A percentile compares a stretch with the other conserved stretches of the same genome.
phyloP scores from a whole-genome alignment of 2,888 invertebrate species.

The Leptogaster cylindrica region DNA sequence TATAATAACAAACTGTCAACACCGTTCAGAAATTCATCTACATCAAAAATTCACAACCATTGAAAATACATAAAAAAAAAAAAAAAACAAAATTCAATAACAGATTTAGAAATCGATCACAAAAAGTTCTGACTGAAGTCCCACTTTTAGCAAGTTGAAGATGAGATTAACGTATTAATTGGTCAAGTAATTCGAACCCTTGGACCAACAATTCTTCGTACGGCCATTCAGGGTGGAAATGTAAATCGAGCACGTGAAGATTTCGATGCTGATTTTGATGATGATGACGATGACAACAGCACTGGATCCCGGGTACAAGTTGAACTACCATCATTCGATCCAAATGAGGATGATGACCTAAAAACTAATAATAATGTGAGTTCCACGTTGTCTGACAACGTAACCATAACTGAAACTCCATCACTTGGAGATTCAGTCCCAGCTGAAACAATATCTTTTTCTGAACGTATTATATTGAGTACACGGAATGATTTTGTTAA shows the following conservation, averaged over 20 bases:
- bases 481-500: constrained; percentile 17
- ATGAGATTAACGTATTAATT: constrained; percentile 59
- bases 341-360: constrained; percentile 69
- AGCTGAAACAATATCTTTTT: constrained; percentile 28
- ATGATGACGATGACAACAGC: constrained; percentile 62
- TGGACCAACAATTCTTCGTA: constrained; percentile 69
- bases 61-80: neutral
- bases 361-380: constrained; percentile 51
- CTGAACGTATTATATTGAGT: constrained; percentile 11
- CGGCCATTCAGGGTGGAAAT: constrained; percentile 59
- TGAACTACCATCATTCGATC: constrained; percentile 71
- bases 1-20: neutral
- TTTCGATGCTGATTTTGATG: constrained; percentile 65
- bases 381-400: constrained; percentile 43
- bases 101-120: no score
- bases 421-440: constrained; percentile 24
- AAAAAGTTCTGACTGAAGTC: constrained; percentile 21
- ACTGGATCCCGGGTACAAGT: constrained; percentile 67
- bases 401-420: constrained; percentile 42
- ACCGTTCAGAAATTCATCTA: no score
- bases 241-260: constrained; percentile 56
- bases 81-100: constrained; percentile 18
- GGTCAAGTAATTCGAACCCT: constrained; percentile 72
- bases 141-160: constrained; percentile 61
- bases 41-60: neutral